Percentiles rank a stretch among this genome's conserved stretches.
Conservation (phyloP, 2,888 invertebrate species). For the Elysia crispata region DNA sequence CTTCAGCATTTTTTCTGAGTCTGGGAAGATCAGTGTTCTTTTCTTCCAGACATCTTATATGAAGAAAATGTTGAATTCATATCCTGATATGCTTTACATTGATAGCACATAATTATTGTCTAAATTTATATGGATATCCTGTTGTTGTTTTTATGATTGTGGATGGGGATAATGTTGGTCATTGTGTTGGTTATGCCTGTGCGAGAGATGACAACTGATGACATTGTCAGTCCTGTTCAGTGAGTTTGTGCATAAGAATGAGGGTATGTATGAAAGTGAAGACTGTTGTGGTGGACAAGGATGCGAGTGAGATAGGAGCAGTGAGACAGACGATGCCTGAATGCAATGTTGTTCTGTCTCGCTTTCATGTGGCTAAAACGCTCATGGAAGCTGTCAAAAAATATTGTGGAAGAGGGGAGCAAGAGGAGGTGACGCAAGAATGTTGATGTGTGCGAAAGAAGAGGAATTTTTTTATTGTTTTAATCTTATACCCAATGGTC, state of each 20-base stretch:
- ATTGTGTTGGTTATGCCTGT: neutral
- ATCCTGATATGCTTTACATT: neutral
- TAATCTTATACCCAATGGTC: neutral
- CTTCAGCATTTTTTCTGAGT: neutral
- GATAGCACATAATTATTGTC: conserved; percentile 5
- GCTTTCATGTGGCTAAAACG: neutral
- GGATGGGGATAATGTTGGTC: conserved; percentile 12
- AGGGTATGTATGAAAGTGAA: conserved; percentile 4
- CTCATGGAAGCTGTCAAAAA: neutral
- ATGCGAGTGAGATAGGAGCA: conserved; percentile 9
- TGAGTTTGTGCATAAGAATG: conserved; percentile 3
- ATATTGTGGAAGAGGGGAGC: neutral
- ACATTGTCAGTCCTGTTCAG: neutral
- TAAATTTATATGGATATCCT: neutral
- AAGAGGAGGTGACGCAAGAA: neutral
- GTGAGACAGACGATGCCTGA: conserved; percentile 14
- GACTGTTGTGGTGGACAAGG: conserved; percentile 9
- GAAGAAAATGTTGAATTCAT: neutral
- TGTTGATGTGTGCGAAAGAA: neutral
- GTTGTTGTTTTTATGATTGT: neutral
- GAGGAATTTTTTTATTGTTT: neutral
- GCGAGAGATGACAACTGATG: neutral
- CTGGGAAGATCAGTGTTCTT: neutral
- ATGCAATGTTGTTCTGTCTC: neutral
- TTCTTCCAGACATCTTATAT: neutral